Base-by-base conservation (phyloP, 2,888 invertebrate species). In the Serripes groenlandicus region DNA sequence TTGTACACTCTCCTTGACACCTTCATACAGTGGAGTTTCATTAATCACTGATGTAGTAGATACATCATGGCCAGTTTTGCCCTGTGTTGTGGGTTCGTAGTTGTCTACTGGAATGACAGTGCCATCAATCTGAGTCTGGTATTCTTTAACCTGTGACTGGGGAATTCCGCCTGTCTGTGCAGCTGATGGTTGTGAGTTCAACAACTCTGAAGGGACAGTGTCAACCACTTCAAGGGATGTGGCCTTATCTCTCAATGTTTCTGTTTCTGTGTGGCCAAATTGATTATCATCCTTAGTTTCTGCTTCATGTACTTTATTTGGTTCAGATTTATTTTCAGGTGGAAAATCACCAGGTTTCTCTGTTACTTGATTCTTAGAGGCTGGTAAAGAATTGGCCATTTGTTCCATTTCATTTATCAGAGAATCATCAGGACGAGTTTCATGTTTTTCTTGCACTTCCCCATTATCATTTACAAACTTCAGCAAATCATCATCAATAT, bases 401-500 rank as follows among this genome's bases (percentile, higher is more conserved):
- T 78, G 18, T 49, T 71, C 42, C 11, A 58, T 60, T 26, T 60
- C 49, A 21, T 35, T 58, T 32, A 23, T 23, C 21, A 35, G 54
- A 21, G 30, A 26, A 72, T 58, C 37, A 7, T 62, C 75, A 34
- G 34, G 23, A 11, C 23, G 26, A 30, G 21, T 58, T 21, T 21
- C 3, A 7, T 32, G 2, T 28, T 75, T 68, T 21, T 34, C 70
- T 28, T 79, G 52, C 52, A 69, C 54, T 30, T 77, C 66, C 49
- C 78, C 80, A 9, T 77, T 37, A n/a, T 70, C 77, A 78, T 77
- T 35, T 7, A 82, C 52, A 71, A 78, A 75, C 26, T 72, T 82
- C 15, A 78, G 26, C 26, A 35, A 75, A 28, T 82, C 75, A 58
- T 58, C 49, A 54, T 23, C 54, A 7, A n/a, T 1, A 37, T 49